Evolutionary conservation across 2,888 invertebrate species (phyloP).

Genomic region (Euzophera pinguis): DNA sequence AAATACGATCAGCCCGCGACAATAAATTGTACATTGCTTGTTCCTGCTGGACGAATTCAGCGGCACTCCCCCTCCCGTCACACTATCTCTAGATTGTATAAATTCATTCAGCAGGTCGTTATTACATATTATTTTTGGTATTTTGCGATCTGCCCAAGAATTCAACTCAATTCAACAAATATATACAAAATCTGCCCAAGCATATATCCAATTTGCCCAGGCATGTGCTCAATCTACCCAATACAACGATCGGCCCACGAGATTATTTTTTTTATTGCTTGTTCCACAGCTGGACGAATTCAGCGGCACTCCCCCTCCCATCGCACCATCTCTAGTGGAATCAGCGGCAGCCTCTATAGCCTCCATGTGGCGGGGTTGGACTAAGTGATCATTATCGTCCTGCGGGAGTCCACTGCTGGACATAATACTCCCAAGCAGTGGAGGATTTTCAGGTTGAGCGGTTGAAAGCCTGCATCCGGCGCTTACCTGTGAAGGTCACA

Average conservation of each 20-base stretch:
- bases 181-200: too few relatives aligned
- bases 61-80: constrained; percentile 45
- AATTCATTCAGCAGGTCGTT: too few relatives aligned
- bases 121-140: too few relatives aligned
- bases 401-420: too few relatives aligned
- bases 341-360: constrained; percentile 91
- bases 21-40: neutral
- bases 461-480: too few relatives aligned
- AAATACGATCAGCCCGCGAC: neutral
- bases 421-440: too few relatives aligned
- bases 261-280: neutral
- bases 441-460: too few relatives aligned
- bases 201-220: too few relatives aligned
- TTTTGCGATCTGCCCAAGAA: too few relatives aligned
- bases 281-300: constrained; percentile 45
- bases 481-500: too few relatives aligned
- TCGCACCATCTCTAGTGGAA: constrained; percentile 84
- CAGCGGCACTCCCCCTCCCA: constrained; percentile 47
- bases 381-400: constrained; percentile 78
- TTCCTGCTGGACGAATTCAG: constrained; percentile 48
- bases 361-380: constrained; percentile 89
- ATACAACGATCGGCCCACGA: neutral
- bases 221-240: too few relatives aligned
- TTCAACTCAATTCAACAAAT: too few relatives aligned
- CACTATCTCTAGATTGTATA: constrained; percentile 85